phyloP scores from a whole-genome alignment of 2,797 vertebrate genomes.

The Anisognathus igniventris region DNA sequence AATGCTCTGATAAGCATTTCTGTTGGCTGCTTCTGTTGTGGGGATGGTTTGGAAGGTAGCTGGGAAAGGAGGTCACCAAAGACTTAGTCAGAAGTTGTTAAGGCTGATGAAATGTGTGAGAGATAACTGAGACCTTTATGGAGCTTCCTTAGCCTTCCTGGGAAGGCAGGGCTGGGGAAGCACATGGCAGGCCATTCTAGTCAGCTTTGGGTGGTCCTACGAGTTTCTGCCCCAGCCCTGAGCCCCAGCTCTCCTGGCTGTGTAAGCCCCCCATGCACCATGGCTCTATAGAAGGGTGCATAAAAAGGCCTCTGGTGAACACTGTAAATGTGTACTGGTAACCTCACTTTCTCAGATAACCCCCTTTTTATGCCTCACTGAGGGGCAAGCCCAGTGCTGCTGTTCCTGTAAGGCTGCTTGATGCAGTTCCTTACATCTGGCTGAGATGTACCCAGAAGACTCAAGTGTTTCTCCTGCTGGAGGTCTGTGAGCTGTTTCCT shows the following conservation, averaged over 20 bases:
- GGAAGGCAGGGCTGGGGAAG: background rate
- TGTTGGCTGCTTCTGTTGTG: background rate
- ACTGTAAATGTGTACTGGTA: background rate
- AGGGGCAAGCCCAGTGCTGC: background rate
- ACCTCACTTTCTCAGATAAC: background rate
- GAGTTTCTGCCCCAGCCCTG: background rate
- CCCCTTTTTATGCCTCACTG: background rate
- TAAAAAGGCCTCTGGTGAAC: background rate
- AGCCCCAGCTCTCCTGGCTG: background rate
- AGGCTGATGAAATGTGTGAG: background rate
- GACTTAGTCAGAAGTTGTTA: background rate
- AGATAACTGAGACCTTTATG: background rate
- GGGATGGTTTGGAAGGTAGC: background rate
- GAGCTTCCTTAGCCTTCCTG: background rate
- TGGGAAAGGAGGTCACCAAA: background rate
- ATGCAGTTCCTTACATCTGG: background rate
- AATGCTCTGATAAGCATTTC: background rate
- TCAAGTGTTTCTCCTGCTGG: background rate
- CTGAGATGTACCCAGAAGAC: background rate
- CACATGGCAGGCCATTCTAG: background rate
- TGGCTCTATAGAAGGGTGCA: background rate
- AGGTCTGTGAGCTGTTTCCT: background rate
- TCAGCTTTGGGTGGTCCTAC: background rate
- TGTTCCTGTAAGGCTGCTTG: background rate
- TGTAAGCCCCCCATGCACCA: background rate